phyloP scores from a whole-genome alignment of 1,140 invertebrate genomes.

The Monochamus saltuarius region DNA sequence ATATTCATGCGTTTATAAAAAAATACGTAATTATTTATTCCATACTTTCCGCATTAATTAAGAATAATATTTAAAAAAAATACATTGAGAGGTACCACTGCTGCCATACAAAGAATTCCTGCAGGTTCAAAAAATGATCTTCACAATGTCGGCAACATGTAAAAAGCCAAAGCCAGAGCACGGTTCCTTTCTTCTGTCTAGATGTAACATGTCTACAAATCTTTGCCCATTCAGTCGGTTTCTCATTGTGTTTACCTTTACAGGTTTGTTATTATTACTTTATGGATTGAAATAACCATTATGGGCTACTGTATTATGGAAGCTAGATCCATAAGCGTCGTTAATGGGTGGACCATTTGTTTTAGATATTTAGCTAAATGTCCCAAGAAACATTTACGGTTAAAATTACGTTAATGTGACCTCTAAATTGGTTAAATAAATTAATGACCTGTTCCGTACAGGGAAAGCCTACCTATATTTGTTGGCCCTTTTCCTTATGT shows the following conservation, averaged over 20 bases:
- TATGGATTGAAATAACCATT: constrained; percentile 34
- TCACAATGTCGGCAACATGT: constrained; percentile 17
- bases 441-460: too few species aligned
- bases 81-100: background rate
- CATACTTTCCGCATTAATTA: too few species aligned
- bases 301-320: constrained; percentile 27
- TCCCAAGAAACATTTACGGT: too few species aligned
- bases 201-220: constrained; percentile 40
- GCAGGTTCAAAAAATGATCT: background rate
- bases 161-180: constrained; percentile 29
- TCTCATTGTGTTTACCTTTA: constrained; percentile 35
- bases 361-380: too few species aligned
- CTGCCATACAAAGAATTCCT: background rate
- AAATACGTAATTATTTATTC: too few species aligned
- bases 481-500: too few species aligned
- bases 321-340: too few species aligned
- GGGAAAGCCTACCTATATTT: too few species aligned
- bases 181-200: constrained; percentile 23
- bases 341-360: too few species aligned
- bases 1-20: too few species aligned
- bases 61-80: background rate
- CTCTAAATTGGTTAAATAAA: too few species aligned
- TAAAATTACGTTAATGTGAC: too few species aligned
- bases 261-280: constrained; percentile 33
- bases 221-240: constrained; percentile 32